phyloP scores from a whole-genome alignment of 2,888 invertebrate species.

The Subacronicta megacephala region DNA sequence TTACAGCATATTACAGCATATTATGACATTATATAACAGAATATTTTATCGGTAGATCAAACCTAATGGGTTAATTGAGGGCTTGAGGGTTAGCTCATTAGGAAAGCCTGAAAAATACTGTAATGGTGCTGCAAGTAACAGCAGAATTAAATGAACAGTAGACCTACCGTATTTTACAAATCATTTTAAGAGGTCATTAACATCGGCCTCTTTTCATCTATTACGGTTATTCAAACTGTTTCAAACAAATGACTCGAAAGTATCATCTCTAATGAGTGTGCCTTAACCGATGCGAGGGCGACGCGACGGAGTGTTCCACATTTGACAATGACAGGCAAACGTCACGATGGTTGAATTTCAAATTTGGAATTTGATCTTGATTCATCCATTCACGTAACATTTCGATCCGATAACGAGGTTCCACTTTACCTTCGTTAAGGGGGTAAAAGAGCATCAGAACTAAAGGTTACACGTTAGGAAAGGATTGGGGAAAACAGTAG shows the following conservation, averaged over 20 bases:
- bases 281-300: background rate
- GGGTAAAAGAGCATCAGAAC: background rate
- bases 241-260: background rate
- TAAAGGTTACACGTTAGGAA: background rate
- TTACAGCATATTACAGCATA: too few relatives aligned
- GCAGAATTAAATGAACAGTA: constrained; percentile 1
- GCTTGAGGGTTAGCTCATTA: too few relatives aligned
- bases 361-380: too few relatives aligned
- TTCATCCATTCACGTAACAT: too few relatives aligned
- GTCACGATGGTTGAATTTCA: background rate
- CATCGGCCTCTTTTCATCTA: constrained; percentile 1
- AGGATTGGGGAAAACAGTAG: too few relatives aligned
- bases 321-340: background rate
- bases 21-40: too few relatives aligned
- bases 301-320: background rate
- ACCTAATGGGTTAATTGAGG: too few relatives aligned
- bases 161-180: background rate
- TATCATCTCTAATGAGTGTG: constrained; percentile 1
- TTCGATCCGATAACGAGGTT: too few relatives aligned
- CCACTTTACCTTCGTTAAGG: too few relatives aligned
- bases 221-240: constrained; percentile 1
- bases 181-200: constrained; percentile 1
- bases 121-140: background rate
- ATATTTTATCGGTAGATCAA: too few relatives aligned
- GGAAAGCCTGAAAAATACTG: too few relatives aligned